phyloP scores from a whole-genome alignment of 2,113 vertebrate species.

The Ia io region DNA sequence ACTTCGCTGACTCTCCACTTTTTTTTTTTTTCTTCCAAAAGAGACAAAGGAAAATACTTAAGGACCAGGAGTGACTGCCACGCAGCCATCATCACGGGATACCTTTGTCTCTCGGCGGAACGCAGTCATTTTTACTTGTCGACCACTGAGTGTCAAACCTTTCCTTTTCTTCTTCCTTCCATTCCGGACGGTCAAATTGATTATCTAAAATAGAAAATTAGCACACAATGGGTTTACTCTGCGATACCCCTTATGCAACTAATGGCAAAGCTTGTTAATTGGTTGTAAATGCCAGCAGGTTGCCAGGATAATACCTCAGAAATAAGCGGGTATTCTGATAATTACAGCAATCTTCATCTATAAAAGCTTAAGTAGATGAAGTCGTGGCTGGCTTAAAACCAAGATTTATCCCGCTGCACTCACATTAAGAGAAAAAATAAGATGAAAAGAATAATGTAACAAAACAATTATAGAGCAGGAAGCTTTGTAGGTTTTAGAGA shows the following conservation, averaged over 20 bases:
- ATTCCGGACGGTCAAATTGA: slow-evolving; percentile 89
- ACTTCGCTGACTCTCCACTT: slow-evolving; percentile 83
- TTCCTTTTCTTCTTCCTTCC: slow-evolving; percentile 87
- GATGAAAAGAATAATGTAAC: slow-evolving; percentile 89
- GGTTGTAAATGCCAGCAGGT: slow-evolving; percentile 97
- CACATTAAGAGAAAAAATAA: slow-evolving; percentile 92
- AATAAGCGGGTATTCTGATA: slow-evolving; percentile 99
- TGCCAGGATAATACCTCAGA: slow-evolving; percentile 97
- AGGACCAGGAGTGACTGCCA: slow-evolving; percentile 83
- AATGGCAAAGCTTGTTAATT: slow-evolving; percentile 99
- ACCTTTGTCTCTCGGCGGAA: slow-evolving; percentile 88
- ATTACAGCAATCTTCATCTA: slow-evolving; percentile 99
- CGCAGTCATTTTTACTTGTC: slow-evolving; percentile 86
- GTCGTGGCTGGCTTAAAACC: slow-evolving; percentile 91
- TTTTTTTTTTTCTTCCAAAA: slow-evolving; percentile 83
- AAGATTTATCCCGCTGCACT: slow-evolving; percentile 94
- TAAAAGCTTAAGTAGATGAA: slow-evolving; percentile 94
- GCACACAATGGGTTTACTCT: slow-evolving; percentile 91
- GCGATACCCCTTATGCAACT: slow-evolving; percentile 94
- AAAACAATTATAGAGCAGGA: slow-evolving; percentile 92
- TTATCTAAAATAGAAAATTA: slow-evolving; percentile 94
- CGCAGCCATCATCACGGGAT: slow-evolving; percentile 86
- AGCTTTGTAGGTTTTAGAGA: slow-evolving; percentile 89
- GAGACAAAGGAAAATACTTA: slow-evolving; percentile 89
- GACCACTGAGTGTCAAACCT: slow-evolving; percentile 89